Evolutionary conservation across 2,113 vertebrate genomes (phyloP), one percentile per base, ranked within the genome.

Genomic region (Benitochromis conjunctus): DNA sequence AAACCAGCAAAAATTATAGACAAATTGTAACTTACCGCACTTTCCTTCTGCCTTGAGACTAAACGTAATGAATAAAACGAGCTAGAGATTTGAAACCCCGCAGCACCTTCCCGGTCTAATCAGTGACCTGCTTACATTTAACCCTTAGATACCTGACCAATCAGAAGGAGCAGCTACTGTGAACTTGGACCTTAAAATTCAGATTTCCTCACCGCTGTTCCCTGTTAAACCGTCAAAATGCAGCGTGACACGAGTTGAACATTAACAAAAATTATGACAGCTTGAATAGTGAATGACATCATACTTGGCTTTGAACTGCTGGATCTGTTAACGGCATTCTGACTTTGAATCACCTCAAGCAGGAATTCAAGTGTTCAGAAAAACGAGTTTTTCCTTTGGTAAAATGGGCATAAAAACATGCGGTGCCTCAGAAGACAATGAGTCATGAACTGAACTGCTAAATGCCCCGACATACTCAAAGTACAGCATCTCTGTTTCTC

Each of bases 191-290:
- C 83, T 64, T 55, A 11, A 54, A 31, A 48, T 58, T 12, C 19
- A 53, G 11, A 82, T 51, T 36, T 71, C 5, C 58, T 24, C 58
- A 2, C 62, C 0, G 7, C 80, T 7, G 76, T 53, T 60, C 76
- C 80, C 83, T 86, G 84, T 76, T 87, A 24, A 79, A 66, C n/a
- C 7, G 3, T 83, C 8, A 38, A 31, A 14, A 12, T 4, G 43
- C 13, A 34, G 54, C 4, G 31, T 82, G 82, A 76, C n/a, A 9
- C 3, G 7, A 29, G 86, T 91, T 91, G 64, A 93, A 90, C 46
- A 94, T 94, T 92, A 94, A 93, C 88, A 31, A 38, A 74, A 54
- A 46, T 21, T 31, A 79, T 64, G 74, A 83, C 19, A 51, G 77
- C 48, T 3, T 62, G 56, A n/a, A 21, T 57, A 19, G 10, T 66